Percentiles rank a stretch among this genome's conserved stretches.
Conservation (phyloP, 2,113 vertebrate species). For the Thamnophis sirtalis region DNA sequence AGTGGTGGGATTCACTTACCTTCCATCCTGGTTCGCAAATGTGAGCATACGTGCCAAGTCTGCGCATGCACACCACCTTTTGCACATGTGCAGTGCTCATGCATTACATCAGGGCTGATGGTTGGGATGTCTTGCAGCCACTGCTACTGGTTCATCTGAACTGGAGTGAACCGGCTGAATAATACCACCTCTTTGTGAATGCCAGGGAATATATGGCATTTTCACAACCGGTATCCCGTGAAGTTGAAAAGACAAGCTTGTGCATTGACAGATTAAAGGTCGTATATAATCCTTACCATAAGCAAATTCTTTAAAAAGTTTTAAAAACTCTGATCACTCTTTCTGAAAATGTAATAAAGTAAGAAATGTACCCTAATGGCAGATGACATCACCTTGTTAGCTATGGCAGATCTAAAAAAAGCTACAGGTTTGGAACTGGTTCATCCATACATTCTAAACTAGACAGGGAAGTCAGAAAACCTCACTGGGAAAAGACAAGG, state of each 20-base stretch:
- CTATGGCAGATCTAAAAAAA: background rate
- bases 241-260: background rate
- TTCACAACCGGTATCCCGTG: background rate
- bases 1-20: no score
- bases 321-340: rapidly evolving
- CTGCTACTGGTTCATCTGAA: no score
- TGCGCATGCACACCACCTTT: no score
- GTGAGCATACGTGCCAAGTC: no score
- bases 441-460: background rate
- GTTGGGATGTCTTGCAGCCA: no score
- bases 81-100: no score
- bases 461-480: background rate
- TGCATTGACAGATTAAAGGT: rapidly evolving
- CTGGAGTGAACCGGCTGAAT: no score
- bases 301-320: rapidly evolving
- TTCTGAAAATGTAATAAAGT: background rate
- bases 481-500: background rate
- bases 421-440: background rate
- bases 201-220: background rate
- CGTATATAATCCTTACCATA: background rate
- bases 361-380: background rate
- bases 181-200: background rate
- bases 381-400: background rate
- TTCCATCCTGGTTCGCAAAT: no score
- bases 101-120: no score